A percentile compares a stretch with the other conserved stretches of the same genome.
These are phyloP conservation scores for Calliopum simillimum DNA, from an alignment of 2,888 invertebrate genomes.

Conservation along the genomic window DNA sequence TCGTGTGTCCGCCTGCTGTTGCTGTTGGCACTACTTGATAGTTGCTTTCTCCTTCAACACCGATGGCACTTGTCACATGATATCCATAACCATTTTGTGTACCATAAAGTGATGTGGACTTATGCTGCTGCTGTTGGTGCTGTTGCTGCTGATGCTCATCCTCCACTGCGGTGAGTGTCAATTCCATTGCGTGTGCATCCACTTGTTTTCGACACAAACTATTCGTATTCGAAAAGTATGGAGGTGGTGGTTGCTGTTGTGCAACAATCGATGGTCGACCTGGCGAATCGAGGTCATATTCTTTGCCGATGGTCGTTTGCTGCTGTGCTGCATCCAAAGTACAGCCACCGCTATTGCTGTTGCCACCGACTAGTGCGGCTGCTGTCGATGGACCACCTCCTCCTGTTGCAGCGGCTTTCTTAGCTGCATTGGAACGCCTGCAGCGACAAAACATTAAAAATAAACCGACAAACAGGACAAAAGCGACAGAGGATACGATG, in stretches of 20 bases:
- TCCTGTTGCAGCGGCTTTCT: constrained; percentile 41
- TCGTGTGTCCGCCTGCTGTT: constrained; percentile 46
- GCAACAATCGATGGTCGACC: constrained; percentile 48
- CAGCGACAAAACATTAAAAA: constrained; percentile 59
- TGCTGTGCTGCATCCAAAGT: background rate
- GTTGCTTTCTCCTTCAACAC: constrained; percentile 59
- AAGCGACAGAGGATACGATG: constrained; percentile 55
- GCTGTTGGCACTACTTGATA: constrained; percentile 61
- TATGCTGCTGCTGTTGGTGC: constrained; percentile 46
- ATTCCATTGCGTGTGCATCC: constrained; percentile 56
- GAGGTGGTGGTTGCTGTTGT: constrained; percentile 52
- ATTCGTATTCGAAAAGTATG: constrained; percentile 58
- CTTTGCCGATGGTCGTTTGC: constrained; percentile 48
- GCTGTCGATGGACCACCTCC: constrained; percentile 5
- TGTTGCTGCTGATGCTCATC: constrained; percentile 56
- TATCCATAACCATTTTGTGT: constrained; percentile 61
- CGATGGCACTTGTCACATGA: constrained; percentile 63
- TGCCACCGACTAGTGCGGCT: background rate
- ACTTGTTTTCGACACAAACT: constrained; percentile 59
- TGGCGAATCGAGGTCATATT: constrained; percentile 56
- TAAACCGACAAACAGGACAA: constrained; percentile 52
- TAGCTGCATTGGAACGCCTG: constrained; percentile 54
- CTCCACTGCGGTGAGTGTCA: constrained; percentile 57
- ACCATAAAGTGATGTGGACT: constrained; percentile 46
- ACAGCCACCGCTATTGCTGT: constrained; percentile 5